Evolutionary conservation across 2,888 invertebrate species (phyloP).

Genomic region (Apoda limacodes): DNA sequence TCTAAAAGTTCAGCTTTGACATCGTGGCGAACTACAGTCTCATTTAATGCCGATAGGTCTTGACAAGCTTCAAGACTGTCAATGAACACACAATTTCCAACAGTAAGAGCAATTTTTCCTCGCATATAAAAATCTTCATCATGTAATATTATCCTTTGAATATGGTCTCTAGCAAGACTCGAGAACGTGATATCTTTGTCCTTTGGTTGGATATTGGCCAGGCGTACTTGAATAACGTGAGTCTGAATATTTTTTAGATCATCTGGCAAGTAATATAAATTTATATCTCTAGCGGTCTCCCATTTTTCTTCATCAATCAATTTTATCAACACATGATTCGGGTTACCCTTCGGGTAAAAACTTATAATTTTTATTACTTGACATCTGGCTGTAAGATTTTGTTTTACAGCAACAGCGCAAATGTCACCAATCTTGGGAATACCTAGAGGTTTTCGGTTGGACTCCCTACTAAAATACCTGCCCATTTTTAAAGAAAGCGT

Average conservation of each 20-base stretch:
- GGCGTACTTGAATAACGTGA: slow-evolving; percentile 42
- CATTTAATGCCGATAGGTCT: slow-evolving; percentile 54
- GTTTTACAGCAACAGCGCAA: slow-evolving; percentile 62
- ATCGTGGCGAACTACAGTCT: slow-evolving; percentile 63
- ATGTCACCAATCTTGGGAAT: slow-evolving; percentile 64
- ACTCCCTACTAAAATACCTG: slow-evolving; percentile 41
- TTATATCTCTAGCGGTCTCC: slow-evolving; percentile 41
- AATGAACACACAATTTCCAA: slow-evolving; percentile 74
- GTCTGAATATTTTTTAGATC: slow-evolving; percentile 56
- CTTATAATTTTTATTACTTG: slow-evolving; percentile 58
- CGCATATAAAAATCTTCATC: slow-evolving; percentile 45
- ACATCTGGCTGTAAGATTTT: slow-evolving; percentile 64
- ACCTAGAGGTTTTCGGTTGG: slow-evolving; percentile 40
- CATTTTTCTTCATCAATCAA: slow-evolving; percentile 72
- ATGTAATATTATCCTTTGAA: slow-evolving; percentile 34
- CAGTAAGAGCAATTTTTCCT: slow-evolving; percentile 63
- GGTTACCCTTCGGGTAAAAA: slow-evolving; percentile 32
- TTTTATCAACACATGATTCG: slow-evolving; percentile 52
- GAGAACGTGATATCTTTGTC: slow-evolving; percentile 53
- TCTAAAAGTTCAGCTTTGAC: slow-evolving; percentile 63
- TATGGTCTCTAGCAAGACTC: slow-evolving; percentile 31
- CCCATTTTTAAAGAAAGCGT: slow-evolving; percentile 46
- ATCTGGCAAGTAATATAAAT: slow-evolving; percentile 61
- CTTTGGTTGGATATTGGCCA: slow-evolving; percentile 45
- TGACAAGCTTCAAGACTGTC: slow-evolving; percentile 72